A percentile compares a stretch with the other conserved stretches of the same genome.
Evolutionary conservation across 2,797 vertebrate species (phyloP).

Genomic region (Arrhamphus sclerolepis): DNA sequence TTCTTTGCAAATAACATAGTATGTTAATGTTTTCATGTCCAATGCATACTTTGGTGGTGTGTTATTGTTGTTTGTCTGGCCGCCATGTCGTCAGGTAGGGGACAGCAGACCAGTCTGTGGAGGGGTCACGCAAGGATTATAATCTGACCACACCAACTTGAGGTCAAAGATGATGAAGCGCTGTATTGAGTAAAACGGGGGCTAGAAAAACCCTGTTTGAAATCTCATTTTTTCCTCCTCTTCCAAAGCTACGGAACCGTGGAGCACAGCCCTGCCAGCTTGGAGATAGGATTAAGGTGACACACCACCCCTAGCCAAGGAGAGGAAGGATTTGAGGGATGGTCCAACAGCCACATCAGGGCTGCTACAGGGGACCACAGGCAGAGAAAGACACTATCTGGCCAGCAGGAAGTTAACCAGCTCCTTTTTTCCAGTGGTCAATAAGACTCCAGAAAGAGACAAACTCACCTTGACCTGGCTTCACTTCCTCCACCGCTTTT

Average conservation of each 20-base stretch:
- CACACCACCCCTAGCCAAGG: conserved; percentile 48
- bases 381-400: conserved; percentile 60
- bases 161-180: conserved; percentile 73
- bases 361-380: conserved; percentile 42
- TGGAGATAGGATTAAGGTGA: conserved; percentile 53
- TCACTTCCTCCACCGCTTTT: conserved; percentile 41
- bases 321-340: conserved; percentile 65
- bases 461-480: conserved; percentile 52
- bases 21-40: conserved; percentile 68
- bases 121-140: conserved; percentile 54
- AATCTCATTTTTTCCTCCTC: conserved; percentile 68
- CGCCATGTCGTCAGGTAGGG: conserved; percentile 66
- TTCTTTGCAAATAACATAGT: conserved; percentile 42
- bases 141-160: conserved; percentile 44
- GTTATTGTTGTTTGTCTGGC: conserved; percentile 72
- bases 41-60: conserved; percentile 62
- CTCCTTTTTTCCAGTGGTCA: conserved; percentile 39
- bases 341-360: conserved; percentile 55
- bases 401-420: conserved; percentile 55
- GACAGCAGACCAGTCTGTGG: conserved; percentile 66
- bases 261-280: conserved; percentile 74
- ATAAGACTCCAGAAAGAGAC: conserved; percentile 50
- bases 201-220: conserved; percentile 55
- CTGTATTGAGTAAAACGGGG: conserved; percentile 73
- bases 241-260: conserved; percentile 73